Evolutionary conservation across 2,797 vertebrate genomes (phyloP), one percentile per base, ranked within the genome.

Genomic region (Enteromius mattozi): DNA sequence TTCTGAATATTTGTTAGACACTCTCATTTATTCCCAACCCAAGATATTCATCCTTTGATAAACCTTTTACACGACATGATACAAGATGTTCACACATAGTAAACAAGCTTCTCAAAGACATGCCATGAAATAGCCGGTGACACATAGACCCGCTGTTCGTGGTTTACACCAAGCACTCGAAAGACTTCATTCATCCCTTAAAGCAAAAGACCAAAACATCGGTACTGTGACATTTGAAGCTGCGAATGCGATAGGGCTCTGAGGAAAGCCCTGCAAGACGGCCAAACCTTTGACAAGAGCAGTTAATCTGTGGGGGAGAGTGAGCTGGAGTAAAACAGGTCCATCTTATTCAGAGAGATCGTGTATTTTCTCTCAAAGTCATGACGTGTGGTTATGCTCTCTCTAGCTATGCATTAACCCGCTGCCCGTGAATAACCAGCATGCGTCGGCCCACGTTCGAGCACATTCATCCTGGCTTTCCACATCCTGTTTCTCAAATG

Each of bases 351-450:
- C 71, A 59, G 51, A 81, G 66, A 56, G 83, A 84, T 79, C 33
- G 27, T 71, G 85, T 68, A 59, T 87, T 81, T 74, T 77, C 61
- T 65, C 77, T 83, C 63, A 2, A 76, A 70, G 74, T 87, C 85
- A 86, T 86, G 82, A 86, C 40, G 82, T 85, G 84, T 83, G 59
- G 85, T 87, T 85, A 82, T 83, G 71, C 51, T 54, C 65, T 84
- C 78, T 84, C 65, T 10, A 82, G 84, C 80, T 83, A 74, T 78
- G 70, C 69, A 77, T 84, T 81, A 78, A 71, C 66, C 54, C 16
- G 0, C 65, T 75, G 78, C 49, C 14, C 49, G 45, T 83, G 82
- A 85, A 89, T 86, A 89, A 83, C 86, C 71, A 81, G 80, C 17
- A 33, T 35, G 16, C 71, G 45, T 74, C 19, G 5, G 56, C 51